phyloP scores from a whole-genome alignment of 2,797 vertebrate species.

The Tiaroga cobitis region DNA sequence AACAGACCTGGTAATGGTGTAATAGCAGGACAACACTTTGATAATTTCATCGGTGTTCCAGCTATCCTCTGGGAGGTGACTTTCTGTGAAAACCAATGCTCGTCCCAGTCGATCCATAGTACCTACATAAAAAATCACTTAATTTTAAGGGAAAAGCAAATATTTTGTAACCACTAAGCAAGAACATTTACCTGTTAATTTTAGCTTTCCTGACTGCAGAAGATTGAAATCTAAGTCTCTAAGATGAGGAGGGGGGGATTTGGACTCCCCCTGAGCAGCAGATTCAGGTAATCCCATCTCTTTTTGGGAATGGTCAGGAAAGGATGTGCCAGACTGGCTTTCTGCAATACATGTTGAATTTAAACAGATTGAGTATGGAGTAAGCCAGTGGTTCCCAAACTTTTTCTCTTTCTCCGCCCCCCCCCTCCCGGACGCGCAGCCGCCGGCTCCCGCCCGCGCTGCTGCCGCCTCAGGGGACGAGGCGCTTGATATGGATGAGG shows the following conservation, averaged over 20 bases:
- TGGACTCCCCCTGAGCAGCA: constrained; percentile 63
- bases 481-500: no score
- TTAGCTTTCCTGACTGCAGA: constrained; percentile 77
- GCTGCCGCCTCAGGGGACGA: no score
- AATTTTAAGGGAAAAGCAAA: neutral
- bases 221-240: constrained; percentile 73
- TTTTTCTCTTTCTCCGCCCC: no score
- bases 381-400: neutral
- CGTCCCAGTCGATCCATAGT: constrained; percentile 79
- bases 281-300: constrained; percentile 53
- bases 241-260: constrained; percentile 63
- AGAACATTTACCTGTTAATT: constrained; percentile 71
- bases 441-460: no score
- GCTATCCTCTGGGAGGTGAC: constrained; percentile 63
- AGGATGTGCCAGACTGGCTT: constrained; percentile 61
- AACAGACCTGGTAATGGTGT: constrained; percentile 76
- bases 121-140: constrained; percentile 61
- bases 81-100: constrained; percentile 71
- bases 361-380: neutral
- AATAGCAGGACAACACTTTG: constrained; percentile 74
- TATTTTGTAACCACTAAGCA: neutral
- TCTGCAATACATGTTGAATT: constrained; percentile 52
- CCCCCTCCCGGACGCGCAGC: no score
- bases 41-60: constrained; percentile 67
- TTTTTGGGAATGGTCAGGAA: constrained; percentile 66